Evolutionary conservation across 2,888 invertebrate genomes (phyloP).

Genomic region (Hypercompe scribonia): DNA sequence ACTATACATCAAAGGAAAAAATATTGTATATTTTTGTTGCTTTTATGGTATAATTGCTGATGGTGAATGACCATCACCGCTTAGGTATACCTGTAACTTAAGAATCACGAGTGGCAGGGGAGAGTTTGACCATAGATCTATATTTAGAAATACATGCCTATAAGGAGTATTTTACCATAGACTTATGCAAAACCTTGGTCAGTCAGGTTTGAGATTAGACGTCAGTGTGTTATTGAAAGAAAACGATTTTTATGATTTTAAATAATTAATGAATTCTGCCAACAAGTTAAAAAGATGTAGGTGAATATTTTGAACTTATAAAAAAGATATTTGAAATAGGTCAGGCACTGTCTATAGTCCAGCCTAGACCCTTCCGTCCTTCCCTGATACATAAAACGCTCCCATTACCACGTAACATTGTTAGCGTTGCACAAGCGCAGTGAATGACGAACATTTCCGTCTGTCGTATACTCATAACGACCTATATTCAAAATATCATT

Average conservation of each 20-base stretch:
- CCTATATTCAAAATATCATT: slow-evolving; percentile 47
- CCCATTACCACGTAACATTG: slow-evolving; percentile 54
- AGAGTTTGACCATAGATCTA: not conserved
- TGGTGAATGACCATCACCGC: too few species aligned
- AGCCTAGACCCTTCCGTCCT: slow-evolving; percentile 34
- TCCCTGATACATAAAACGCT: slow-evolving; percentile 33
- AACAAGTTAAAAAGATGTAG: too few species aligned
- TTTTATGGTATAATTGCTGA: too few species aligned
- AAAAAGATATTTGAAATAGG: not conserved
- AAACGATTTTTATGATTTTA: not conserved
- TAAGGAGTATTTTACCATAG: not conserved
- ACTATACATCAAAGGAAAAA: too few species aligned
- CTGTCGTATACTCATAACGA: slow-evolving; percentile 50
- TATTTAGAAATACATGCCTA: too few species aligned
- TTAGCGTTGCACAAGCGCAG: slow-evolving; percentile 45
- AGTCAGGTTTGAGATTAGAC: too few species aligned
- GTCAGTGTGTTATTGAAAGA: too few species aligned
- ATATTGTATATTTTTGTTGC: too few species aligned
- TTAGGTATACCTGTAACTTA: too few species aligned
- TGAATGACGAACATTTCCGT: slow-evolving; percentile 53
- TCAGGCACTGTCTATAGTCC: not conserved
- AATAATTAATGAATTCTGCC: not conserved
- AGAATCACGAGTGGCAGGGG: too few species aligned
- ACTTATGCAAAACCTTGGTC: too few species aligned
- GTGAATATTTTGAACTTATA: too few species aligned